Evolutionary conservation across 2,113 vertebrate species (phyloP), one percentile per base, ranked within the genome.

Genomic region (Nestor notabilis): DNA sequence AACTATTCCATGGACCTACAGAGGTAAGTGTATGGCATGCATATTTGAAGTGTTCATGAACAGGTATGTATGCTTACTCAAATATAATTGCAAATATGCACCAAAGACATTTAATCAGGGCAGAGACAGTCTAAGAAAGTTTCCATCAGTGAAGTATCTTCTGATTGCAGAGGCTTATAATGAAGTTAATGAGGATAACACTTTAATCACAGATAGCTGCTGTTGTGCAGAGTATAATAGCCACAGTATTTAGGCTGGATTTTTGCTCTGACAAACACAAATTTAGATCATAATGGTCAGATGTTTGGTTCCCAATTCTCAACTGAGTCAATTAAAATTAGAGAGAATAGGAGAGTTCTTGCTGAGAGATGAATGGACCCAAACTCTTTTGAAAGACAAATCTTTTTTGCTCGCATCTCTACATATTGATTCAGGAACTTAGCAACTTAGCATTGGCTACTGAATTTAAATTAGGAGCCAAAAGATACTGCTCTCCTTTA

Each of bases 391-490:
- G 90, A 95, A 93, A 94, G 75, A 89, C 58, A 93, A 93, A 89
- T 90, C 31, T 63, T 79, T 89, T 82, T 81, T 83, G 17, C 83
- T 93, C 72, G 55, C 68, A 50, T 83, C 47, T 83, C 76, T 81
- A 85, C 43, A 46, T 92, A 94, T 86, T 95, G 96, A 96, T 97
- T 97, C 81, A 94, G 50, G 43, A 95, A 86, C 63, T 83, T 86
- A 35, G 37, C 28, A 95, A 88, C 66, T 83, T 86, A 63, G 55
- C n/a, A 13, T 43, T 96, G 96, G 90, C 85, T 66, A 90, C 88
- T 85, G 92, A 96, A 92, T 96, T 92, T 96, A 92, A 94, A 96
- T 90, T 87, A 96, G 29, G n/a, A 95, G 43, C 68, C 95, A 96
- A 93, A 95, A 93, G 58, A 83, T 80, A 83, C 37, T 74, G 41